phyloP scores from a whole-genome alignment of 37 sponge, comb jelly and placozoan species.

The Oscarella lobularis region DNA sequence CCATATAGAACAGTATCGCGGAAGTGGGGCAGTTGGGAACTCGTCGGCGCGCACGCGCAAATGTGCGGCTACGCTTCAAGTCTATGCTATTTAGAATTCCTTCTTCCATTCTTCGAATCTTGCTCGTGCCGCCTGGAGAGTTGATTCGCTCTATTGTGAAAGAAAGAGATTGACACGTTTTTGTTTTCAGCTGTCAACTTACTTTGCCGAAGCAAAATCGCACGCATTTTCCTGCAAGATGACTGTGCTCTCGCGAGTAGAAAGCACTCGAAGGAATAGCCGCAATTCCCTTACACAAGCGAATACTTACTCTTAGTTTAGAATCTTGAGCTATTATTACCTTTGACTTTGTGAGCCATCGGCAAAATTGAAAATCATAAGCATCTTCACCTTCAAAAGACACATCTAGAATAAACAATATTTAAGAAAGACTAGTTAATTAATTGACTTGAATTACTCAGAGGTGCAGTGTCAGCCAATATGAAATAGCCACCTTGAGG shows the following conservation, averaged over 20 bases:
- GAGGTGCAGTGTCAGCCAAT: constrained; percentile 53
- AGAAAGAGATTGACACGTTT: not conserved
- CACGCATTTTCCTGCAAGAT: constrained; percentile 44
- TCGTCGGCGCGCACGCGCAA: too few species aligned
- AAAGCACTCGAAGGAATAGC: constrained; percentile 78
- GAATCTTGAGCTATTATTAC: constrained; percentile 14
- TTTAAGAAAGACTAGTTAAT: too few species aligned
- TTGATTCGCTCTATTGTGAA: not conserved
- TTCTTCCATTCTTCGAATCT: not conserved
- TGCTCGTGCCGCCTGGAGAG: not conserved
- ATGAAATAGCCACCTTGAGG: constrained; percentile 95
- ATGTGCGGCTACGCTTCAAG: too few species aligned
- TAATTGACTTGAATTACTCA: too few species aligned
- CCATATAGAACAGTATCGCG: too few species aligned
- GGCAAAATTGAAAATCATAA: constrained; percentile 70
- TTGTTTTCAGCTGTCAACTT: not conserved
- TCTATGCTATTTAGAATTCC: too few species aligned
- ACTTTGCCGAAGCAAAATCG: constrained; percentile 84
- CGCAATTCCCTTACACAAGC: constrained; percentile 45
- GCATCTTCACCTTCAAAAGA: constrained; percentile 10
- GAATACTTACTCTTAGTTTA: not conserved
- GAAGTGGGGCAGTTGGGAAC: too few species aligned
- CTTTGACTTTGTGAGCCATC: constrained; percentile 83
- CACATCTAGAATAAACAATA: constrained; percentile 1
- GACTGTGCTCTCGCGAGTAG: constrained; percentile 53